These are phyloP conservation scores for Platanista minor DNA, from an alignment of 2,113 vertebrate species.

Conservation along the genomic window DNA sequence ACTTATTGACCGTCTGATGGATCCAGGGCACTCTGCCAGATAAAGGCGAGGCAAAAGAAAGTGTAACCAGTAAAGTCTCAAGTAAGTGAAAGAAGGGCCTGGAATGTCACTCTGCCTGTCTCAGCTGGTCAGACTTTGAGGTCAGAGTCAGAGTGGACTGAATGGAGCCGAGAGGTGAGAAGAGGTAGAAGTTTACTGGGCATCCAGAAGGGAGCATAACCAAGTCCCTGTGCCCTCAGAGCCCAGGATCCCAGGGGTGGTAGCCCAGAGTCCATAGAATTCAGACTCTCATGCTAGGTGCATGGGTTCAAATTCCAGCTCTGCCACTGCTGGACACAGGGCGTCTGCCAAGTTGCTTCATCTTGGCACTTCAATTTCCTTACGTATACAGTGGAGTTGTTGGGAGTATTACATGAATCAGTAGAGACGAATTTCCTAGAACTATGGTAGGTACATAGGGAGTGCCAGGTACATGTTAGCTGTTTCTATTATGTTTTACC, in stretches of 20 bases:
- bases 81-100: background rate
- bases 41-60: background rate
- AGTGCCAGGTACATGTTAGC: background rate
- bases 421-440: background rate
- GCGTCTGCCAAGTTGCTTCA: background rate
- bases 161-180: background rate
- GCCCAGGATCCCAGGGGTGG: background rate
- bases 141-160: background rate
- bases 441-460: background rate
- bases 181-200: background rate
- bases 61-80: background rate
- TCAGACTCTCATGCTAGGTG: background rate
- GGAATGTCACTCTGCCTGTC: background rate
- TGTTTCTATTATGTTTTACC: background rate
- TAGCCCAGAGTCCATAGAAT: background rate
- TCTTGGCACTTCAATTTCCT: background rate
- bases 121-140: background rate
- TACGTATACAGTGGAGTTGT: background rate
- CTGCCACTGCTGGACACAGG: rapidly evolving
- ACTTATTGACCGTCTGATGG: background rate
- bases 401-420: background rate
- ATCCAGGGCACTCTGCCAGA: background rate
- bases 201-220: background rate
- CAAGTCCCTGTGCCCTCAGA: background rate
- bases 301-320: background rate